Evolutionary conservation across 2,888 invertebrate genomes (phyloP).

Genomic region (Oithona nana): DNA sequence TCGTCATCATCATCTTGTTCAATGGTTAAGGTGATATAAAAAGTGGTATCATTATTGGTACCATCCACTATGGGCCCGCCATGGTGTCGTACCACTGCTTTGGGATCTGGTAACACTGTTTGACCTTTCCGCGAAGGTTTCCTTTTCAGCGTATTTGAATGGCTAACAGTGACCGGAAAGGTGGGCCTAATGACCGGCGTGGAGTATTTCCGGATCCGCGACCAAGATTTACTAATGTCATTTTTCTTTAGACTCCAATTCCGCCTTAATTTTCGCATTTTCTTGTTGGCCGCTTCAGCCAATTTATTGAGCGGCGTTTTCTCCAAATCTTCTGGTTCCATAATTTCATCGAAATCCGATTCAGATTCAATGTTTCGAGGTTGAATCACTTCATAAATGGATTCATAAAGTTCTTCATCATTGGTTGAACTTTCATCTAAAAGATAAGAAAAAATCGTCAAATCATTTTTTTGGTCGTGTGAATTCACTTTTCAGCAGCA

Average conservation of each 20-base stretch:
- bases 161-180: neutral
- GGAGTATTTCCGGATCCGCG: neutral
- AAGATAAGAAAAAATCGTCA: neutral
- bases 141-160: neutral
- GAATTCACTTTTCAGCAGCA: too few relatives aligned
- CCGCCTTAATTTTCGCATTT: neutral
- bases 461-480: too few relatives aligned
- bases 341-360: neutral
- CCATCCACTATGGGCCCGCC: neutral
- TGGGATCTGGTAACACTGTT: neutral
- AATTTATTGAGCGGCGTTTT: neutral
- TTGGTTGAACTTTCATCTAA: neutral
- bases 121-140: neutral
- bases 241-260: neutral
- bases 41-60: neutral
- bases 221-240: neutral
- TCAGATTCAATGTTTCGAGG: neutral
- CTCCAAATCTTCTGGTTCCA: neutral
- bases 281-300: neutral
- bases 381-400: conserved; percentile 1
- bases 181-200: neutral
- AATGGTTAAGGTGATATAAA: conserved; percentile 4
- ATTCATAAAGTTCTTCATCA: neutral
- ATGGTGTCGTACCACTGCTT: neutral
- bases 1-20: neutral